A percentile compares a stretch with the other conserved stretches of the same genome.
Conservation (phyloP, 1,140 invertebrate species). For the Conus ventricosus region DNA sequence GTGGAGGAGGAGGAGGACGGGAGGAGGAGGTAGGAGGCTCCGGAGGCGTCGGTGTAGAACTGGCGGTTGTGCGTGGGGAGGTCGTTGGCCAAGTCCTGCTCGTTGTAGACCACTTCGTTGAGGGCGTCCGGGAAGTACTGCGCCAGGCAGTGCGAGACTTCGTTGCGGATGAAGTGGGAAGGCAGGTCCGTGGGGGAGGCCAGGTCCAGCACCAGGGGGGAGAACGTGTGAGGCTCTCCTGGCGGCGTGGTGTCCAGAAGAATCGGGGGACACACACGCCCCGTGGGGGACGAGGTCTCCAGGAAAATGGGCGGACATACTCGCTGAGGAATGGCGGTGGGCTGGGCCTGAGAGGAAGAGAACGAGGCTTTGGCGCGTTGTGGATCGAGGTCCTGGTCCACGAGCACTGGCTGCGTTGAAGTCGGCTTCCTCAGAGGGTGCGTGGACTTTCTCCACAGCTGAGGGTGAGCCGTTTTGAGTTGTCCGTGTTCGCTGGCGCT, state of each 20-base stretch:
- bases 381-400: neutral
- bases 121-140: slow-evolving; percentile 12
- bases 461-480: neutral
- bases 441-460: neutral
- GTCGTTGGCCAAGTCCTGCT: neutral
- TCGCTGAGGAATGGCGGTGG: neutral
- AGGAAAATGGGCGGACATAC: neutral
- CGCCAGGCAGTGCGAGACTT: neutral
- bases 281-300: neutral
- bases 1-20: neutral
- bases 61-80: neutral
- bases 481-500: neutral
- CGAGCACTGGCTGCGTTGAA: neutral
- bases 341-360: neutral
- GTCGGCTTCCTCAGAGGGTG: neutral
- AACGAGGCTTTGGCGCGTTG: neutral
- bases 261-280: neutral
- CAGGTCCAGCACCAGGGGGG: neutral
- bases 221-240: neutral
- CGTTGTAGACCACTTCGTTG: slow-evolving; percentile 10
- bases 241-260: neutral
- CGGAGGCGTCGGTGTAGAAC: neutral
- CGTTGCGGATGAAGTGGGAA: neutral
- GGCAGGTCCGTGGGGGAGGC: neutral
- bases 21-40: neutral